These are phyloP conservation scores for Rhinoderma darwinii DNA, from an alignment of 2,113 vertebrate genomes.

Conservation along the genomic window DNA sequence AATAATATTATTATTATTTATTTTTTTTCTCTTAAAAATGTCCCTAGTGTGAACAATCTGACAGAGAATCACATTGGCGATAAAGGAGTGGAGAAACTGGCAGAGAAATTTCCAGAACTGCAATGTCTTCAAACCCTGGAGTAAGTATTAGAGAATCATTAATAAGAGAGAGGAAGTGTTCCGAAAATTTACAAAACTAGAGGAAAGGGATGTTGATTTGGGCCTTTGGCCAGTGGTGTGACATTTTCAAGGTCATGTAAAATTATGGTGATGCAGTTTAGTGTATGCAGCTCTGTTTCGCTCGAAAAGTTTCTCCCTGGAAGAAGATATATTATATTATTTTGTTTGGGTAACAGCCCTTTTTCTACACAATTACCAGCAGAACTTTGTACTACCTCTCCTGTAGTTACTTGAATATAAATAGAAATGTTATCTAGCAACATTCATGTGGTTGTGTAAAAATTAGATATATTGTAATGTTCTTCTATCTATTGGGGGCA, in stretches of 20 bases:
- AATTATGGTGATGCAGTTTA: background rate
- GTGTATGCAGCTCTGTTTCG: background rate
- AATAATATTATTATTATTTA: background rate
- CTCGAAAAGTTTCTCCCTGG: background rate
- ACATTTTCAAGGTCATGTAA: background rate
- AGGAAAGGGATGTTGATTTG: background rate
- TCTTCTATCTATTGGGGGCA: background rate
- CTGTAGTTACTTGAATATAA: background rate
- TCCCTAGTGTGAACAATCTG: slow-evolving; percentile 81
- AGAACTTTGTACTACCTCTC: too few species aligned
- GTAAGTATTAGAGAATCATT: slow-evolving; percentile 74
- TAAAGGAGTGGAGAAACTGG: slow-evolving; percentile 77
- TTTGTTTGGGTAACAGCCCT: too few species aligned
- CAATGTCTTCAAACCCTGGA: slow-evolving; percentile 84
- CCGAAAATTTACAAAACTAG: background rate
- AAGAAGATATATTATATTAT: background rate
- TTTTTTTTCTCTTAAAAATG: background rate
- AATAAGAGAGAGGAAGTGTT: background rate
- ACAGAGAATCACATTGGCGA: slow-evolving; percentile 87
- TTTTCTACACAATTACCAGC: too few species aligned
- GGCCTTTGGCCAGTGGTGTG: background rate
- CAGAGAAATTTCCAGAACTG: slow-evolving; percentile 76
- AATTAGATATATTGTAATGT: too few species aligned
- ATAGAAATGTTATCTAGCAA: too few species aligned
- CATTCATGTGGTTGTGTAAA: too few species aligned